Evolutionary conservation across 2,888 invertebrate genomes (phyloP).

Genomic region (Spodoptera exigua): DNA sequence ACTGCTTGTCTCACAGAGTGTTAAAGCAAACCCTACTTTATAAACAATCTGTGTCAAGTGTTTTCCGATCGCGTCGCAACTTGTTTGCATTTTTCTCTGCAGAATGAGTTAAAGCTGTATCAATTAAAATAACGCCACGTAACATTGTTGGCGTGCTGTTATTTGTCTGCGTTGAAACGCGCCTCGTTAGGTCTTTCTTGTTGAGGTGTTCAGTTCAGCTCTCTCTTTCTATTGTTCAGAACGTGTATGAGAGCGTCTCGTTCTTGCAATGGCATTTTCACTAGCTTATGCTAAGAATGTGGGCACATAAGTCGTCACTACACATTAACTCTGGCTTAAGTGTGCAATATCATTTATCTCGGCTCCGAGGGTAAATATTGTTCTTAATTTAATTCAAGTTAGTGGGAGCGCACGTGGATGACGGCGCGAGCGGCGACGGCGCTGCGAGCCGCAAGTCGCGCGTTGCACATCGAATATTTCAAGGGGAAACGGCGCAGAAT

Average conservation of each 20-base stretch:
- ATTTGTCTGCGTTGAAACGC: conserved; percentile 67
- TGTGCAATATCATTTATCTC: conserved; percentile 87
- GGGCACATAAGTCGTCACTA: conserved; percentile 83
- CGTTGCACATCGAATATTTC: conserved; percentile 86
- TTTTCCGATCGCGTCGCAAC: conserved; percentile 77
- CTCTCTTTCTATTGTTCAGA: conserved; percentile 65
- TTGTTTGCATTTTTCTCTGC: conserved; percentile 77
- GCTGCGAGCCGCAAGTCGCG: conserved; percentile 80
- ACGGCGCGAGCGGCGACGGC: conserved; percentile 65
- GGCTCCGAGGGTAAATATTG: conserved; percentile 86
- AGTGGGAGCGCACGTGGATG: conserved; percentile 77
- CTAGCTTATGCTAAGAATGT: conserved; percentile 80
- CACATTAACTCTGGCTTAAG: conserved; percentile 83
- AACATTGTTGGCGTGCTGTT: conserved; percentile 63
- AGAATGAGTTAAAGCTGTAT: conserved; percentile 71
- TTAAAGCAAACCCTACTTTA: conserved; percentile 79
- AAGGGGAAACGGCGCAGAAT: conserved; percentile 80
- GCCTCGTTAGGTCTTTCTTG: conserved; percentile 69
- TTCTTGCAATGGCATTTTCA: conserved; percentile 64
- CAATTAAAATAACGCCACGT: conserved; percentile 72
- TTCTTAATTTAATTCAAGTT: conserved; percentile 88
- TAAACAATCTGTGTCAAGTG: conserved; percentile 84
- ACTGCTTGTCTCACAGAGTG: conserved; percentile 75
- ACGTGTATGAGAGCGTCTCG: conserved; percentile 64
- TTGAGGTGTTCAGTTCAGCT: conserved; percentile 59